Evolutionary conservation across 2,888 invertebrate species (phyloP), one percentile per base, ranked within the genome.

Genomic region (Drosophila meridionalis): DNA sequence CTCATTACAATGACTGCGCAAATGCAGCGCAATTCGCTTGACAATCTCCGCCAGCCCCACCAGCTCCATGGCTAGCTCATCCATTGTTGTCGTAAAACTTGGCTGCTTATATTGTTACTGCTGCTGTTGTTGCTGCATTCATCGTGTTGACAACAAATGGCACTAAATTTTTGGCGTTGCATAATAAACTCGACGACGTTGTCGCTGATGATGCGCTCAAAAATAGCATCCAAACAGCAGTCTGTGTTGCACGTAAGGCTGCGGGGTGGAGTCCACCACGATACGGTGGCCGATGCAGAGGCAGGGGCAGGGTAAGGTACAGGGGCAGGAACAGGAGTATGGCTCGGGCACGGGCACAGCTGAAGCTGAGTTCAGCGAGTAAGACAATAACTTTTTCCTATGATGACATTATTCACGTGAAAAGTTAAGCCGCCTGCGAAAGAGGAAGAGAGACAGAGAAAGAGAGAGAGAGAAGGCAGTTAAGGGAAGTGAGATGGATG

Each of bases 131-230:
- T 78, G 76, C 76, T 87, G 85, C 74, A 78, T 82, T 87, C 79
- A 71, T 65, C 73, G 89, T 78, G 87, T 89, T 87, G 87, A 87
- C 89, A 89, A 89, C 89, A 87, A 87, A 87, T 87, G 82, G 83
- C 76, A 80, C 78, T 87, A 87, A 89, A 85, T 87, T 87, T 89
- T 80, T 85, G 80, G 70, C 78, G 72, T 87, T 87, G 88, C 87
- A 87, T 87, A 87, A 87, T 87, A 87, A 87, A 89, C 89, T 78
- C 81, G 52, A 45, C 78, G 74, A 69, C 68, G 73, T 56, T 72
- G 82, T 34, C 64, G 69, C 71, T 77, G 83, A 79, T 86, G 84
- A 73, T 81, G 83, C 81, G 72, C 80, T 72, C 69, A 67, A 65
- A 65, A 73, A 76, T 67, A 78, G 78, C 64, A 73, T 62, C 64